These are phyloP conservation scores for Tinea semifulvella DNA, from an alignment of 2,888 invertebrate genomes.

Conservation along the genomic window DNA sequence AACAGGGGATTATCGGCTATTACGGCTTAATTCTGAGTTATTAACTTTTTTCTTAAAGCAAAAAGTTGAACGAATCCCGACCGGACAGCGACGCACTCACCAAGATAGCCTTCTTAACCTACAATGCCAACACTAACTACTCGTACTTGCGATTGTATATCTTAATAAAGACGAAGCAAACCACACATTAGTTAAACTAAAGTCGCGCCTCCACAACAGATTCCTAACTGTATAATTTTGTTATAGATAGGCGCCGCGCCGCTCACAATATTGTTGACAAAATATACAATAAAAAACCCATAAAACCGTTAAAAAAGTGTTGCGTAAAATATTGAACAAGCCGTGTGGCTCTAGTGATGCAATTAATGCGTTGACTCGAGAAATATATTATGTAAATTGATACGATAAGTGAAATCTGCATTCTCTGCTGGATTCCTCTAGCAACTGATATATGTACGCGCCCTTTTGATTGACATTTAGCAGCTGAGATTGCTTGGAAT, in stretches of 20 bases:
- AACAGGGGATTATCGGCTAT: constrained; percentile 23
- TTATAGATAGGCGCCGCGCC: constrained; percentile 19
- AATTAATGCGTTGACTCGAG: constrained; percentile 27
- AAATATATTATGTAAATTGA: constrained; percentile 16
- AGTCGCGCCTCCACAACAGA: constrained; percentile 29
- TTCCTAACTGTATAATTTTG: constrained; percentile 53
- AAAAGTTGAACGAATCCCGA: constrained; percentile 18
- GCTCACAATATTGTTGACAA: constrained; percentile 40
- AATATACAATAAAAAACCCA: constrained; percentile 38
- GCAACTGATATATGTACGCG: constrained; percentile 7
- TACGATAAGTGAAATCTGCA: constrained; percentile 13
- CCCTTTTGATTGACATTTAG: constrained; percentile 15
- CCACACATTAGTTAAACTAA: background rate
- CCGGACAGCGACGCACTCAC: background rate
- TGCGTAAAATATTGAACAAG: constrained; percentile 1
- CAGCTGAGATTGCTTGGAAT: constrained; percentile 13
- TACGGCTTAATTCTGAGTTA: constrained; percentile 25
- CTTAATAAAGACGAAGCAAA: background rate
- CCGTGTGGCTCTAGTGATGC: constrained; percentile 36
- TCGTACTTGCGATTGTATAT: background rate
- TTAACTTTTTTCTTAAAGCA: constrained; percentile 26
- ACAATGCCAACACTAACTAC: background rate
- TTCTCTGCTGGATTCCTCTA: constrained; percentile 11
- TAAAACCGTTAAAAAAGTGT: constrained; percentile 23
- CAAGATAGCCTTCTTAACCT: background rate